Percentiles rank a stretch among this genome's conserved stretches.
phyloP scores from a whole-genome alignment of 2,113 vertebrate species.

The Lepus americanus region DNA sequence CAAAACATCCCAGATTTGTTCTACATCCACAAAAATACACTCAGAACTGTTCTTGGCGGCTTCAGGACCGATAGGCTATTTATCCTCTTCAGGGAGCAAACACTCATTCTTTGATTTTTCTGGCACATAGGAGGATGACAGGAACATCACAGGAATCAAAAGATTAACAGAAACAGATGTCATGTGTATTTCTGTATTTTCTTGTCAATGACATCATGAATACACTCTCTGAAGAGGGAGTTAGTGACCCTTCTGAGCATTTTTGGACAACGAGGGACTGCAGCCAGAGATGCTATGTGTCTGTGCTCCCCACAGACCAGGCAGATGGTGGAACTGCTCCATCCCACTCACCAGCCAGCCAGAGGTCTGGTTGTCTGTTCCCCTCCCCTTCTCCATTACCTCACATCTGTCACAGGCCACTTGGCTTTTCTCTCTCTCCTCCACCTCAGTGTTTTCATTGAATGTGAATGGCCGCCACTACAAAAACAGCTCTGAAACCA shows the following conservation, averaged over 20 bases:
- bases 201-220: background rate
- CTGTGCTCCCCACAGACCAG: background rate
- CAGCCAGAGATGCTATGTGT: rapidly evolving
- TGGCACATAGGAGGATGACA: background rate
- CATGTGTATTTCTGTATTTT: rapidly evolving
- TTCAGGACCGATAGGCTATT: too few species aligned
- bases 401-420: rapidly evolving
- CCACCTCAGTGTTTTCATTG: rapidly evolving
- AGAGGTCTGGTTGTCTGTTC: too few species aligned
- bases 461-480: background rate
- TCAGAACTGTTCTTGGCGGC: background rate
- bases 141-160: background rate
- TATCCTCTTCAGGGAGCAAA: background rate
- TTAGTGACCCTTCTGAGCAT: rapidly evolving
- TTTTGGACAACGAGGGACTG: background rate
- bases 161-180: background rate
- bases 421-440: background rate
- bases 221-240: rapidly evolving
- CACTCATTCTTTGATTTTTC: background rate
- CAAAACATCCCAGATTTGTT: background rate
- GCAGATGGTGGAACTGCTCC: too few species aligned
- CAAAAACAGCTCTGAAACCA: background rate
- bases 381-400: rapidly evolving
- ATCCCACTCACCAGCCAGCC: too few species aligned
- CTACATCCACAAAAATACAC: background rate